Conservation (phyloP, 1,140 invertebrate species). For the Leptinotarsa undecemlineata region DNA sequence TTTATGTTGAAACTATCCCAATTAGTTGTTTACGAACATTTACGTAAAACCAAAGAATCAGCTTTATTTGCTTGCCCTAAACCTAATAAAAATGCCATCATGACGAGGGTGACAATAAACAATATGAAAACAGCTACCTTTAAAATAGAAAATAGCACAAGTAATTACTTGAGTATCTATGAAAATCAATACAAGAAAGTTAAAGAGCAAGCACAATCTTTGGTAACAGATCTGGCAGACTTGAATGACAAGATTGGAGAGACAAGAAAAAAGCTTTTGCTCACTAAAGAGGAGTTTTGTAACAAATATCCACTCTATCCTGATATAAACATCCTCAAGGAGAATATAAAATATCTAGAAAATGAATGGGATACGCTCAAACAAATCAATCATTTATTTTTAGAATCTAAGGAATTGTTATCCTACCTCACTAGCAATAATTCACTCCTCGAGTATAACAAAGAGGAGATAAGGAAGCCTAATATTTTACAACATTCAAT, state of each 20-base stretch:
- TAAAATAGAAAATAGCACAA: conserved; percentile 28
- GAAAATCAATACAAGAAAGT: conserved; percentile 19
- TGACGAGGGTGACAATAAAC: conserved; percentile 30
- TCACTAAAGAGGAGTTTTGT: conserved; percentile 23
- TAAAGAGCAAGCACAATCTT: conserved; percentile 23
- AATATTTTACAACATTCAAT: conserved; percentile 1
- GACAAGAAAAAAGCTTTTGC: conserved; percentile 5
- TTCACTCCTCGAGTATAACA: conserved; percentile 27
- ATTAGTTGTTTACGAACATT: conserved; percentile 42
- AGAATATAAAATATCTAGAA: conserved; percentile 30
- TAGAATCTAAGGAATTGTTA: conserved; percentile 23
- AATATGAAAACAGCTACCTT: conserved; percentile 29
- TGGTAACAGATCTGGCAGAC: conserved; percentile 23
- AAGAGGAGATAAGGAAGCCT: conserved; percentile 15
- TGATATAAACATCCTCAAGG: conserved; percentile 10
- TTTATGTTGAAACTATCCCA: conserved; percentile 48
- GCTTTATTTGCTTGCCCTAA: conserved; percentile 20
- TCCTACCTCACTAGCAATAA: conserved; percentile 27
- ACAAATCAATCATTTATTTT: conserved; percentile 26
- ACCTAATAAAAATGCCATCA: conserved; percentile 25
- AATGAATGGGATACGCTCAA: conserved; percentile 26
- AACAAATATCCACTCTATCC: conserved; percentile 27
- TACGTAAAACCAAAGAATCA: conserved; percentile 17
- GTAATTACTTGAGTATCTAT: conserved; percentile 27
- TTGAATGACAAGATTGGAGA: conserved; percentile 23